phyloP scores from a whole-genome alignment of 2,888 invertebrate genomes.

The Dendrolimus houi region DNA sequence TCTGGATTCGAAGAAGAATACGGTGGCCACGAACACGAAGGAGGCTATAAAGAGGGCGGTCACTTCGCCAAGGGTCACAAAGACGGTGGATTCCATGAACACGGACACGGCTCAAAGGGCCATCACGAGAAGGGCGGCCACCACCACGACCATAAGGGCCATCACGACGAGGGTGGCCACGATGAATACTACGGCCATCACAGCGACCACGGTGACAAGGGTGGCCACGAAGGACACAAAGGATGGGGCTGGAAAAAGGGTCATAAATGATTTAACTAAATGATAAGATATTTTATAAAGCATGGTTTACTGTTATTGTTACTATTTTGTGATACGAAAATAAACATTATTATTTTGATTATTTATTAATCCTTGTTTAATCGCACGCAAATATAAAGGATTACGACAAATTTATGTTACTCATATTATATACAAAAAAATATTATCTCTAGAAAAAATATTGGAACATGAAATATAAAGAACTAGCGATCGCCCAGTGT shows the following conservation, averaged over 20 bases:
- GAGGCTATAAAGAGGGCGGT: constrained; percentile 86
- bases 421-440: too few relatives aligned
- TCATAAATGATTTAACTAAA: constrained; percentile 33
- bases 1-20: constrained; percentile 88
- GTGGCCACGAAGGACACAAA: constrained; percentile 85
- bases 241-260: constrained; percentile 82
- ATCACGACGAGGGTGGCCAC: constrained; percentile 84
- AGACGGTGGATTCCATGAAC: constrained; percentile 84
- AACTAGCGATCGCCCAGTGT: too few relatives aligned
- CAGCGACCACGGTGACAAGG: constrained; percentile 84
- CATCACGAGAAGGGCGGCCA: constrained; percentile 86
- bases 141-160: constrained; percentile 85
- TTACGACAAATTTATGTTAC: too few relatives aligned
- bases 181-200: constrained; percentile 84
- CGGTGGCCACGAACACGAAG: constrained; percentile 85
- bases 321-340: constrained; percentile 46
- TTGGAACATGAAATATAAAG: too few relatives aligned
- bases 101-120: constrained; percentile 87
- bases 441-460: too few relatives aligned
- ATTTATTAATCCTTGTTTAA: not conserved
- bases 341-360: constrained; percentile 22
- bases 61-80: constrained; percentile 88
- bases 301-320: constrained; percentile 45
- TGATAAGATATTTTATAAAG: constrained; percentile 9
- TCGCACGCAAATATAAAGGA: not conserved